Base-by-base conservation (phyloP, 1,140 invertebrate species). In the Brachionus rubens region DNA sequence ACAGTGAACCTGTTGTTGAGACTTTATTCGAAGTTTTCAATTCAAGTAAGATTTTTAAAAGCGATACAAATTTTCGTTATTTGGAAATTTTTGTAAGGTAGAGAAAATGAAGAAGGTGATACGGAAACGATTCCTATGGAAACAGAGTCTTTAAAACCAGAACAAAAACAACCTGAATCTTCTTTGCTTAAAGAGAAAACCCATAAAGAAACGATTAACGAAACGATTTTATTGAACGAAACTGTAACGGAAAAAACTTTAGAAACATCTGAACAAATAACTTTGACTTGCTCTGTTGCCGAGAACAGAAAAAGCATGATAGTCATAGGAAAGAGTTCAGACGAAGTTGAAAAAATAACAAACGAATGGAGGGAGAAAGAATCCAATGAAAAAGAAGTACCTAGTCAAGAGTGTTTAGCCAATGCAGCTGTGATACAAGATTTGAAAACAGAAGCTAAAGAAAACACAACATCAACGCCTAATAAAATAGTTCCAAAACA, bases 11-110 rank as follows among this genome's bases (percentile, higher is more conserved):
- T 24, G 36, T 26, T 9, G 19, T 65, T 0, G 59, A 65, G 19
- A 65, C 59, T 65, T 41, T 65, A 24, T 65, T 65, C 24, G 59
- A 65, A 12, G 59, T 65, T 1, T 65, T 65, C 12, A 65, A 65
- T 65, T 43, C 40, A 43, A 65, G 59, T 65, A 30, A 36, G 16
- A 16, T 36, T 21, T 9, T 36, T n/a, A n/a, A n/a, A n/a, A n/a
- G n/a, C n/a, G n/a, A n/a, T n/a, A n/a, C n/a, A n/a, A n/a, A n/a
- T n/a, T n/a, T n/a, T n/a, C n/a, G n/a, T n/a, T n/a, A n/a, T n/a
- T n/a, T n/a, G n/a, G n/a, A n/a, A n/a, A n/a, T n/a, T n/a, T n/a
- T n/a, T n/a, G n/a, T n/a, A n/a, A n/a, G n/a, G n/a, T n/a, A n/a
- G n/a, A n/a, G n/a, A n/a, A n/a, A n/a, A n/a, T n/a, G n/a, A n/a